Percentiles rank a stretch among this genome's conserved stretches.
phyloP scores from a whole-genome alignment of 2,113 vertebrate genomes.

The Myrmecophaga tridactyla region DNA sequence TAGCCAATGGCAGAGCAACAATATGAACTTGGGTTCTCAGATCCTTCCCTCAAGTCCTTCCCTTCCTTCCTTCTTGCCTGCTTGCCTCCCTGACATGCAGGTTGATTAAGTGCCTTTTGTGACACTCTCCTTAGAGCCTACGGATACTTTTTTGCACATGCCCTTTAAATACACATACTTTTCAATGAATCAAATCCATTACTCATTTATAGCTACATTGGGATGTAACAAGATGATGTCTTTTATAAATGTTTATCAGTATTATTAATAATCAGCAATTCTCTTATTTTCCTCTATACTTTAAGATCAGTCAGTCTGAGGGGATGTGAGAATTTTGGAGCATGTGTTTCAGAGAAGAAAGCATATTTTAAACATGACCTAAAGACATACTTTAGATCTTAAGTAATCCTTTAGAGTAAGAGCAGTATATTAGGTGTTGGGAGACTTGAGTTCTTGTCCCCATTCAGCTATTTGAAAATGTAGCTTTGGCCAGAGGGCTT shows the following conservation, averaged over 20 bases:
- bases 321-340: neutral
- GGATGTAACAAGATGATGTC: neutral
- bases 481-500: neutral
- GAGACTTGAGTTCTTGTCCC: neutral
- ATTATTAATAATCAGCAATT: neutral
- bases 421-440: neutral
- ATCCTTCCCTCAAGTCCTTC: neutral
- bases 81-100: neutral
- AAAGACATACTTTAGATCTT: constrained; percentile 8
- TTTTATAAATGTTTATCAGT: neutral
- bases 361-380: neutral
- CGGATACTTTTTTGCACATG: neutral
- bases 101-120: neutral
- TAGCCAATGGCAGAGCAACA: neutral
- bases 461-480: neutral
- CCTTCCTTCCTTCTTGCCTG: too few species aligned
- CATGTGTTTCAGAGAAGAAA: neutral
- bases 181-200: neutral
- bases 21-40: neutral
- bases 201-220: neutral
- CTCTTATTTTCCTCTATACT: neutral
- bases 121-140: neutral
- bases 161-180: neutral
- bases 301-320: neutral
- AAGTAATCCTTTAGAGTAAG: neutral